phyloP scores from a whole-genome alignment of 2,888 invertebrate species.

The Catocala fraxini region DNA sequence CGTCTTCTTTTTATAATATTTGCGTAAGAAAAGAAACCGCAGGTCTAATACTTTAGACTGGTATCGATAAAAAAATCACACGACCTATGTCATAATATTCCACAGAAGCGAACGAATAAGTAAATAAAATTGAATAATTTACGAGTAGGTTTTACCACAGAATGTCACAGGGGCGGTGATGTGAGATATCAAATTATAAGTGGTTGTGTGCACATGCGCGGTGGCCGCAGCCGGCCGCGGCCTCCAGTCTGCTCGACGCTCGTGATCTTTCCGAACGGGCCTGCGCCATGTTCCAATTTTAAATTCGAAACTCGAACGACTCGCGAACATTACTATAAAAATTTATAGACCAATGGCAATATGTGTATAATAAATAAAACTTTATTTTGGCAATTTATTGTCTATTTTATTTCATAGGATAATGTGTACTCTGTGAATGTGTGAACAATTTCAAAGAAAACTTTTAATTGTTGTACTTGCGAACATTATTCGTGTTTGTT shows the following conservation, averaged over 20 bases:
- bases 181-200: conserved; percentile 85
- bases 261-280: conserved; percentile 69
- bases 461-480: conserved; percentile 54
- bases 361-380: conserved; percentile 38
- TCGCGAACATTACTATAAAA: conserved; percentile 55
- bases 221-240: conserved; percentile 56
- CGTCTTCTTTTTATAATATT: neutral
- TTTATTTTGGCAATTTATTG: conserved; percentile 14
- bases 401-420: conserved; percentile 14
- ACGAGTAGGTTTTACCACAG: conserved; percentile 81
- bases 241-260: conserved; percentile 78
- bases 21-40: conserved; percentile 12
- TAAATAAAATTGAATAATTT: conserved; percentile 84
- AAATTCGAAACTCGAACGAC: conserved; percentile 67
- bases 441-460: conserved; percentile 41
- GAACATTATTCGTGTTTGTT: conserved; percentile 54
- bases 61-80: conserved; percentile 57
- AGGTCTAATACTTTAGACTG: conserved; percentile 23
- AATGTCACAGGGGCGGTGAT: conserved; percentile 83
- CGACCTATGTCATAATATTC: conserved; percentile 62
- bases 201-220: conserved; percentile 80
- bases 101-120: conserved; percentile 70
- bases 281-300: conserved; percentile 63
- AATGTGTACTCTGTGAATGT: conserved; percentile 50
- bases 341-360: conserved; percentile 46